Conservation (phyloP, 2,888 invertebrate genomes). For the Flexamia atlantica region DNA sequence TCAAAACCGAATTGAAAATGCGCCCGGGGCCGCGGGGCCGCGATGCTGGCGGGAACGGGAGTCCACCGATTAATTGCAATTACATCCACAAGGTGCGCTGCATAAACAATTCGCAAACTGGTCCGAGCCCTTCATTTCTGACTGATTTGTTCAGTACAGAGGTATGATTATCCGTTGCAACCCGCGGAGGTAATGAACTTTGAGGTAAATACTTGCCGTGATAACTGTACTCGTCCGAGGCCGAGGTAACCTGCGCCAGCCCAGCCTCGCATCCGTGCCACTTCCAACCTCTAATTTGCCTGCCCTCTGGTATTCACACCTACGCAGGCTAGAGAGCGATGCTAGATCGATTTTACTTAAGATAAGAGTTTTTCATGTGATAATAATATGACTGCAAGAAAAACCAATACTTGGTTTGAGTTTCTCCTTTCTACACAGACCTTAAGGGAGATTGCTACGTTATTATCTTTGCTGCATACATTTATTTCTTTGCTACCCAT, state of each 20-base stretch:
- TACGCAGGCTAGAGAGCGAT: too few species aligned
- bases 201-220: constrained; percentile 13
- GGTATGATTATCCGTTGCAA: constrained; percentile 26
- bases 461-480: too few species aligned
- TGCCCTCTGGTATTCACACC: neutral
- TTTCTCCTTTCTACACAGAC: too few species aligned
- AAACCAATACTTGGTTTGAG: too few species aligned
- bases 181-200: constrained; percentile 25
- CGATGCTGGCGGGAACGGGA: neutral
- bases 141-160: constrained; percentile 33
- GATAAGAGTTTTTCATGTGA: too few species aligned
- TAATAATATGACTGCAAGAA: too few species aligned
- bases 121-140: neutral
- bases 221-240: constrained; percentile 19
- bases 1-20: constrained; percentile 4
- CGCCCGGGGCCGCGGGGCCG: neutral
- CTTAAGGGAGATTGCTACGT: too few species aligned
- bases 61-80: constrained; percentile 27
- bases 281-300: neutral
- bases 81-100: constrained; percentile 10
- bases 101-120: constrained; percentile 45
- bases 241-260: neutral
- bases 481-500: too few species aligned
- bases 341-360: too few species aligned
- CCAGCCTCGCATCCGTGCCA: neutral